These are phyloP conservation scores for Melanostigma gelatinosum DNA, from an alignment of 2,113 vertebrate species.

Conservation along the genomic window DNA sequence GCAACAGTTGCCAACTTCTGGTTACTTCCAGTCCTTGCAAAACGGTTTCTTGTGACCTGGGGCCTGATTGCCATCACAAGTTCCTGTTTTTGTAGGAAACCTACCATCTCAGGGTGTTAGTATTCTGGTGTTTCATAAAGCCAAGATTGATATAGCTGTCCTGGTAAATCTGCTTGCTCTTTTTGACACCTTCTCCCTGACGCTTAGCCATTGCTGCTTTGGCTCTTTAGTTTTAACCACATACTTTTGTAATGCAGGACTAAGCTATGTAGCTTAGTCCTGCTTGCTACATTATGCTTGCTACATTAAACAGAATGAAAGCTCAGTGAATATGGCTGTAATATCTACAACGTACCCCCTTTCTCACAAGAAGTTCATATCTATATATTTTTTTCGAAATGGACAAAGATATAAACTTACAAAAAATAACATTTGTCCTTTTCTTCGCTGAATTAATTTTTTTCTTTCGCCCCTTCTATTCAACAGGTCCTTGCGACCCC, in stretches of 20 bases:
- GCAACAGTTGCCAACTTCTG: not conserved
- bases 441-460: not conserved
- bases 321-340: not conserved
- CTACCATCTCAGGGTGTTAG: not conserved
- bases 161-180: not conserved
- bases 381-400: not conserved
- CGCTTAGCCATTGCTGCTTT: not conserved
- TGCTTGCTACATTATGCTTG: not conserved
- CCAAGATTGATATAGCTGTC: not conserved
- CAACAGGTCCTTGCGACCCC: not conserved
- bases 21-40: not conserved
- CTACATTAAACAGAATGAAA: not conserved
- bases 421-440: not conserved
- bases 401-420: not conserved
- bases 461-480: not conserved
- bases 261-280: not conserved
- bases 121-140: not conserved
- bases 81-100: not conserved
- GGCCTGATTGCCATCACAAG: not conserved
- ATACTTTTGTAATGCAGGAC: not conserved
- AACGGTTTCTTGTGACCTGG: not conserved
- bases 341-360: not conserved
- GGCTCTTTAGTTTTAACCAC: not conserved
- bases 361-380: not conserved
- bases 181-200: not conserved